phyloP scores from a whole-genome alignment of 2,888 invertebrate species.

The Sarcophaga caerulescens region DNA sequence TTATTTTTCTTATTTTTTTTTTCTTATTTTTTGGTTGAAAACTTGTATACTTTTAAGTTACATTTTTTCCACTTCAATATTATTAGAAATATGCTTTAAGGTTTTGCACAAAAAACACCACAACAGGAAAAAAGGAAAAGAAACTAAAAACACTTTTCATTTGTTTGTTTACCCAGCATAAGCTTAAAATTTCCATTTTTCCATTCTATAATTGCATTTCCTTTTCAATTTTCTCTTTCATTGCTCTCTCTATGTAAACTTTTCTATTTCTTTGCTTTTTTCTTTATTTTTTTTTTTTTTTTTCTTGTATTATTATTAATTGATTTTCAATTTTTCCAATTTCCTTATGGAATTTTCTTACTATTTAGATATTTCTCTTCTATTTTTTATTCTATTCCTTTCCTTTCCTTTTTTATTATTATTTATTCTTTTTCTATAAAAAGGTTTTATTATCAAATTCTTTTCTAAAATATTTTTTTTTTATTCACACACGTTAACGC shows the following conservation, averaged over 20 bases:
- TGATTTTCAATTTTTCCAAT: constrained; percentile 30
- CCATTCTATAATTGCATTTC: constrained; percentile 1
- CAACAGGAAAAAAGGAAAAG: no score
- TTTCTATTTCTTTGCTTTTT: constrained; percentile 14
- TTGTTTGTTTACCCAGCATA: constrained; percentile 23
- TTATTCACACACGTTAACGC: constrained; percentile 62
- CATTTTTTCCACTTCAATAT: constrained; percentile 55
- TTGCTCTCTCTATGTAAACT: not conserved
- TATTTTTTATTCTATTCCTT: not conserved
- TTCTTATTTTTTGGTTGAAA: constrained; percentile 51
- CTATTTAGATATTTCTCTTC: not conserved
- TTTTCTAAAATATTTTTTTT: constrained; percentile 15
- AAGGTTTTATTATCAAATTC: constrained; percentile 29
- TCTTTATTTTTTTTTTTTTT: constrained; percentile 13
- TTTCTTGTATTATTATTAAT: not conserved
- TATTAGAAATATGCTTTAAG: constrained; percentile 62
- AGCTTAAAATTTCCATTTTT: not conserved
- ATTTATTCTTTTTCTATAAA: constrained; percentile 1
- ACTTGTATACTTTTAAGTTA: constrained; percentile 65
- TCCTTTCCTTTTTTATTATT: not conserved
- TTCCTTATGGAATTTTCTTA: constrained; percentile 9
- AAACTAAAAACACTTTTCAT: constrained; percentile 29
- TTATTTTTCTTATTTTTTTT: constrained; percentile 42
- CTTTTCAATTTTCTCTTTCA: constrained; percentile 21
- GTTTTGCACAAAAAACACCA: constrained; percentile 21